Conservation (phyloP, 2,888 invertebrate species). For the Thereva nobilitata region DNA sequence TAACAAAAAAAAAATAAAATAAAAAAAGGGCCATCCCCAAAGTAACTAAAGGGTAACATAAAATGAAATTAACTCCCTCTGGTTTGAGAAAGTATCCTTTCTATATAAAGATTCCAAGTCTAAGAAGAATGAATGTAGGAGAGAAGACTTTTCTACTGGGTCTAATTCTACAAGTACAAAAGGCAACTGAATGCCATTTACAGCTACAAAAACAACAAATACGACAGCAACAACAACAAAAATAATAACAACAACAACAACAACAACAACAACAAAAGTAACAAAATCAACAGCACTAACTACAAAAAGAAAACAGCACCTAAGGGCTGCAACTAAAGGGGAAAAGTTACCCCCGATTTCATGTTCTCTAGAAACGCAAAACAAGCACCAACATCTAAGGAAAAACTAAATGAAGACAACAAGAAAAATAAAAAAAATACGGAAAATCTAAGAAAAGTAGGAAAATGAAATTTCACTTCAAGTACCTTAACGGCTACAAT, state of each 20-base stretch:
- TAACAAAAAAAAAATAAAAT: not conserved
- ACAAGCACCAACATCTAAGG: not conserved
- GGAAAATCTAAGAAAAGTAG: conserved; percentile 34
- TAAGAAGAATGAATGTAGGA: too few species aligned
- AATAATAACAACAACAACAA: too few species aligned
- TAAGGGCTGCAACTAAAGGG: not conserved
- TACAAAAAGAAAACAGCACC: too few species aligned
- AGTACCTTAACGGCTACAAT: conserved; percentile 96
- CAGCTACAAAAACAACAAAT: conserved; percentile 7
- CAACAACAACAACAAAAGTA: too few species aligned
- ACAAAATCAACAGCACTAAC: too few species aligned
- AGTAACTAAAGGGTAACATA: not conserved
- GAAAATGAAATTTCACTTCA: conserved; percentile 37
- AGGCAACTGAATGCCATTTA: not conserved
- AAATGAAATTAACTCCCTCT: conserved; percentile 16
- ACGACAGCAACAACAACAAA: too few species aligned
- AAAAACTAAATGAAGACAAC: conserved; percentile 35
- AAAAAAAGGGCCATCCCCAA: not conserved
- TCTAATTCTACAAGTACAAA: too few species aligned
- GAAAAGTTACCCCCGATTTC: conserved; percentile 14
- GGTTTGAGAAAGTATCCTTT: conserved; percentile 16
- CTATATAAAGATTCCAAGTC: too few species aligned
- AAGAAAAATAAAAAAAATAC: conserved; percentile 30
- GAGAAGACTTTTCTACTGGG: too few species aligned
- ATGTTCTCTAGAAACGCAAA: not conserved